A percentile compares a stretch with the other conserved stretches of the same genome.
Evolutionary conservation across 2,113 vertebrate genomes (phyloP).

Genomic region (Phyllostomus discolor): DNA sequence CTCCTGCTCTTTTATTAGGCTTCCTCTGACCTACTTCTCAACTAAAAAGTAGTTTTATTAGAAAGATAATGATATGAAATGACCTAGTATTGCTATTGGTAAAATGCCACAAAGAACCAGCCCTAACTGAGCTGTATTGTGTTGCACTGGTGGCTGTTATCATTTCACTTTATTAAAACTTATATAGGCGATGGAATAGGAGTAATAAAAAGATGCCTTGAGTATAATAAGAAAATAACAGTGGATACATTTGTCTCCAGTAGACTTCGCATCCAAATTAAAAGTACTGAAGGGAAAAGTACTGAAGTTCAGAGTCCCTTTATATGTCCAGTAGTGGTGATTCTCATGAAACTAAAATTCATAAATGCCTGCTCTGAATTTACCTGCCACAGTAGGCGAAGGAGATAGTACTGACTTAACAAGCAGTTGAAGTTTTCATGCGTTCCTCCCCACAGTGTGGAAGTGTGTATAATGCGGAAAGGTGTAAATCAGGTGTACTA

Average conservation of each 20-base stretch:
- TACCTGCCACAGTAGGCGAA: slow-evolving; percentile 24
- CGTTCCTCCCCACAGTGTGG: neutral
- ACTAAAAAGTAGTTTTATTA: slow-evolving; percentile 41
- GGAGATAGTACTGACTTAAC: neutral
- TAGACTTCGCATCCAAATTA: slow-evolving; percentile 52
- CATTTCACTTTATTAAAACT: slow-evolving; percentile 63
- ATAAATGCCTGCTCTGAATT: slow-evolving; percentile 33
- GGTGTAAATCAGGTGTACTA: neutral
- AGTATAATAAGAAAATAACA: slow-evolving; percentile 65
- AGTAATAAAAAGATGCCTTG: slow-evolving; percentile 61
- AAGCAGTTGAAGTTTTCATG: neutral
- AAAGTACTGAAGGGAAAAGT: slow-evolving; percentile 60
- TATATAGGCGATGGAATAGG: slow-evolving; percentile 54
- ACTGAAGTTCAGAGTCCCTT: slow-evolving; percentile 24
- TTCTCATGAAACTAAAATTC: slow-evolving; percentile 42
- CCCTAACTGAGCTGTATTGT: neutral
- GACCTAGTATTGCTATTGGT: neutral
- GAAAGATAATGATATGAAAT: slow-evolving; percentile 52
- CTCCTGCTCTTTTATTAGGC: neutral
- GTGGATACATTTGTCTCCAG: slow-evolving; percentile 46
- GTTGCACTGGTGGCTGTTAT: slow-evolving; percentile 21
- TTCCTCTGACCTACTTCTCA: slow-evolving; percentile 36
- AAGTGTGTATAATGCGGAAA: neutral
- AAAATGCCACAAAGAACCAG: neutral
- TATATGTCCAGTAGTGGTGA: neutral